A percentile compares a stretch with the other conserved stretches of the same genome.
Evolutionary conservation across 2,888 invertebrate species (phyloP).

Genomic region (Dryobota labecula): DNA sequence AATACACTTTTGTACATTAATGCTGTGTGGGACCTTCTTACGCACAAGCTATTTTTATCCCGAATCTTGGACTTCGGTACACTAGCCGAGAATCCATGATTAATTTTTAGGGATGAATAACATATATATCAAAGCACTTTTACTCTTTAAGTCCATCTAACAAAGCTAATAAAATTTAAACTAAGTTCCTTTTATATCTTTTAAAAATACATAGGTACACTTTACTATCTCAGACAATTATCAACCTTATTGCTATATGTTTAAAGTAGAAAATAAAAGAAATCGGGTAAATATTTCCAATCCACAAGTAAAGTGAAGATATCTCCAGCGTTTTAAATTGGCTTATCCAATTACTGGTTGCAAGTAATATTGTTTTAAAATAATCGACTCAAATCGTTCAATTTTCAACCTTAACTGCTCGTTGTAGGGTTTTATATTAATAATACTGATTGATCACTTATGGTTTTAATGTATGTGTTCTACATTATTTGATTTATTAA

Average conservation of each 20-base stretch:
- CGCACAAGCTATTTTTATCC: too few relatives aligned
- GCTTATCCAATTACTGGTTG: slow-evolving; percentile 34
- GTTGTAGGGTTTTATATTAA: neutral
- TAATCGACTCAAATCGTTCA: neutral
- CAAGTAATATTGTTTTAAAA: slow-evolving; percentile 34
- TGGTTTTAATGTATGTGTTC: neutral
- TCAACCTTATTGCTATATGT: fast-evolving
- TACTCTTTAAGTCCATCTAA: neutral
- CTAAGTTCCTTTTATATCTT: neutral
- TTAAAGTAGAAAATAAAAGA: neutral
- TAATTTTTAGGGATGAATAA: neutral
- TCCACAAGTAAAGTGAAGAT: slow-evolving; percentile 23
- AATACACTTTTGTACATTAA: too few relatives aligned
- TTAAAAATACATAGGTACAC: neutral
- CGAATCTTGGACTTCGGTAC: too few relatives aligned
- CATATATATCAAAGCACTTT: slow-evolving; percentile 5
- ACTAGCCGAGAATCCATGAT: neutral
- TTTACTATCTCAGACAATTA: neutral
- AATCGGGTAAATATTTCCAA: slow-evolving; percentile 5
- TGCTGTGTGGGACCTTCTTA: too few relatives aligned
- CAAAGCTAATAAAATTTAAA: slow-evolving; percentile 14
- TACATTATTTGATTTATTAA: neutral
- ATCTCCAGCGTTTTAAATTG: slow-evolving; percentile 34
- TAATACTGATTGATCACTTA: neutral
- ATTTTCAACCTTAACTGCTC: slow-evolving; percentile 7